Percentiles rank a stretch among this genome's conserved stretches.
Conservation (phyloP, 2,113 vertebrate genomes). For the Brachypodius melanocephalos region DNA sequence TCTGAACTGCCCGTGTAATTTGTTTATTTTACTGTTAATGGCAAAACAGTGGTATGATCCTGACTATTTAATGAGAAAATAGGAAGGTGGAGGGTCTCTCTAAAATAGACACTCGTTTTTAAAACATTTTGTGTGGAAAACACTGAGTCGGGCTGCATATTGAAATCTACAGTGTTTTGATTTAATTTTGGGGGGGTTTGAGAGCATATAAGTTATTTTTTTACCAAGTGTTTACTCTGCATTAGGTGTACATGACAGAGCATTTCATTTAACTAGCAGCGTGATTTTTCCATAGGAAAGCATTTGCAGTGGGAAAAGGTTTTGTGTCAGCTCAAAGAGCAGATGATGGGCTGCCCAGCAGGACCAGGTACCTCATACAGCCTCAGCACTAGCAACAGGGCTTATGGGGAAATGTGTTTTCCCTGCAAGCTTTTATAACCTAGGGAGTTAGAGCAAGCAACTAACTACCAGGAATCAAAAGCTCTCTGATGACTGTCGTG, state of each 20-base stretch:
- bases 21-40: not conserved
- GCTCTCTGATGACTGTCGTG: not conserved
- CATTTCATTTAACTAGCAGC: not conserved
- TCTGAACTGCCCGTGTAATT: not conserved
- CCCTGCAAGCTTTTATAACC: not conserved
- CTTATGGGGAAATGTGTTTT: not conserved
- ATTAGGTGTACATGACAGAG: not conserved
- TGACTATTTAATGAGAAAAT: not conserved
- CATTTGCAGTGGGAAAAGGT: not conserved
- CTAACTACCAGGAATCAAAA: constrained; percentile 11
- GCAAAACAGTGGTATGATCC: not conserved
- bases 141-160: fast-evolving
- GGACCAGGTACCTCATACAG: not conserved
- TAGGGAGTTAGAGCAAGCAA: constrained; percentile 2
- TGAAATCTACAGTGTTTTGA: not conserved
- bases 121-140: not conserved
- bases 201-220: not conserved
- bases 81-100: not conserved
- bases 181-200: not conserved
- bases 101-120: not conserved
- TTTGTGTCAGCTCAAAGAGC: not conserved
- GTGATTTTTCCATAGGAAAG: not conserved
- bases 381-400: not conserved
- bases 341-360: not conserved
- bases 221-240: not conserved